Evolutionary conservation across 2,888 invertebrate species (phyloP).

Genomic region (Lasioglossum zephyrum): DNA sequence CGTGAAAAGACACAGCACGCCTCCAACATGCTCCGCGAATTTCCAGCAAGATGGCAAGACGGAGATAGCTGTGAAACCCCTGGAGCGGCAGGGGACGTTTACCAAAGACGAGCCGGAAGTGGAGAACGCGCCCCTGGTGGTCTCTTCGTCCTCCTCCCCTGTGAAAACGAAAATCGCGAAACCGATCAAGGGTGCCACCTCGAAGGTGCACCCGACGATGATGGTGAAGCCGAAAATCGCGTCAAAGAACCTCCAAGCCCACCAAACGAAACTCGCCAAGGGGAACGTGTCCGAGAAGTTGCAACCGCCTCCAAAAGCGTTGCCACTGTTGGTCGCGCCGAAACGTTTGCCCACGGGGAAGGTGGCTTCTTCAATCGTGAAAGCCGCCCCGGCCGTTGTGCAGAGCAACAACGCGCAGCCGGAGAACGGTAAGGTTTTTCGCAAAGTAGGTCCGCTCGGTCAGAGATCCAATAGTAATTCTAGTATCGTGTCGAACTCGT

Average conservation of each 20-base stretch:
- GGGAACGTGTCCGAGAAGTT: slow-evolving; percentile 73
- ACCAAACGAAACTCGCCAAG: slow-evolving; percentile 71
- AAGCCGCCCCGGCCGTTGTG: slow-evolving; percentile 45
- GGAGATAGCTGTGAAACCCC: slow-evolving; percentile 79
- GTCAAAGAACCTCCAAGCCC: slow-evolving; percentile 65
- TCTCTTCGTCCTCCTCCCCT: slow-evolving; percentile 74
- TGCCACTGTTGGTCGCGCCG: slow-evolving; percentile 56
- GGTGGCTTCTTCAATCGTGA: not conserved
- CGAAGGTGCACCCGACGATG: slow-evolving; percentile 64
- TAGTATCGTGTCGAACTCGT: slow-evolving; percentile 83
- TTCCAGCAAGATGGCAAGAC: slow-evolving; percentile 59
- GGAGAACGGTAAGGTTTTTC: slow-evolving; percentile 63
- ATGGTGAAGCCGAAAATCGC: slow-evolving; percentile 74
- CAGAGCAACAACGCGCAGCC: slow-evolving; percentile 64
- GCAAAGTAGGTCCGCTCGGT: slow-evolving; percentile 69
- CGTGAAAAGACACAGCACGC: slow-evolving; percentile 75
- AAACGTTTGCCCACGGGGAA: slow-evolving; percentile 62
- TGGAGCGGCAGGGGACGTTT: slow-evolving; percentile 95
- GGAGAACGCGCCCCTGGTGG: slow-evolving; percentile 80
- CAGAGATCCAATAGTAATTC: slow-evolving; percentile 87
- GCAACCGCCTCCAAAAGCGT: slow-evolving; percentile 61
- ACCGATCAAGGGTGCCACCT: slow-evolving; percentile 75
- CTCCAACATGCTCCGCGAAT: slow-evolving; percentile 53
- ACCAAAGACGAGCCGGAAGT: slow-evolving; percentile 91
- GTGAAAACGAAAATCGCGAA: slow-evolving; percentile 78